Percentiles rank a stretch among this genome's conserved stretches.
Evolutionary conservation across 2,888 invertebrate genomes (phyloP).

Genomic region (Pocota personata): DNA sequence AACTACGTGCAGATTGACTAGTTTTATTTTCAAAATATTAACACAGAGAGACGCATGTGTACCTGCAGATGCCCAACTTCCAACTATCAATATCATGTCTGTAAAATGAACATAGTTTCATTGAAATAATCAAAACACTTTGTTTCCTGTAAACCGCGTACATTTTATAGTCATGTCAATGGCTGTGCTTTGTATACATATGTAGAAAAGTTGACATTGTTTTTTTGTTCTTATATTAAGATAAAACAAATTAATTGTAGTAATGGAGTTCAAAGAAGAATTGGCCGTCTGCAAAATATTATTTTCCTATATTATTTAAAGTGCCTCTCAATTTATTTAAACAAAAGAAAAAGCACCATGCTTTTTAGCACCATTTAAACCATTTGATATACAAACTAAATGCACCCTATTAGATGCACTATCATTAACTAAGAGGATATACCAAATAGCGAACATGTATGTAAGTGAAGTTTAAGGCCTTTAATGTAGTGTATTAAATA

Average conservation of each 20-base stretch:
- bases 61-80: neutral
- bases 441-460: neutral
- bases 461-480: neutral
- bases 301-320: neutral
- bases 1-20: neutral
- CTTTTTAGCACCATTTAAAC: neutral
- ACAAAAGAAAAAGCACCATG: neutral
- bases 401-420: neutral
- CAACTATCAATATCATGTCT: neutral
- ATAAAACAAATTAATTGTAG: neutral
- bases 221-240: neutral
- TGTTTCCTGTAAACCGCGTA: neutral
- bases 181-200: conserved; percentile 14
- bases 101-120: neutral
- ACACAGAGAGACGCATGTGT: no score
- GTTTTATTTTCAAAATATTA: neutral
- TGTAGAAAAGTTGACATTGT: neutral
- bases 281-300: neutral
- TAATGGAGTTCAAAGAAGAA: neutral
- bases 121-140: neutral
- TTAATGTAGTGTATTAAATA: neutral
- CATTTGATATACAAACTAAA: neutral
- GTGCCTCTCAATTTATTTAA: conserved; percentile 2
- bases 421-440: neutral
- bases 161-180: neutral